phyloP scores from a whole-genome alignment of 2,888 invertebrate species.

The Oxytorus armatus region DNA sequence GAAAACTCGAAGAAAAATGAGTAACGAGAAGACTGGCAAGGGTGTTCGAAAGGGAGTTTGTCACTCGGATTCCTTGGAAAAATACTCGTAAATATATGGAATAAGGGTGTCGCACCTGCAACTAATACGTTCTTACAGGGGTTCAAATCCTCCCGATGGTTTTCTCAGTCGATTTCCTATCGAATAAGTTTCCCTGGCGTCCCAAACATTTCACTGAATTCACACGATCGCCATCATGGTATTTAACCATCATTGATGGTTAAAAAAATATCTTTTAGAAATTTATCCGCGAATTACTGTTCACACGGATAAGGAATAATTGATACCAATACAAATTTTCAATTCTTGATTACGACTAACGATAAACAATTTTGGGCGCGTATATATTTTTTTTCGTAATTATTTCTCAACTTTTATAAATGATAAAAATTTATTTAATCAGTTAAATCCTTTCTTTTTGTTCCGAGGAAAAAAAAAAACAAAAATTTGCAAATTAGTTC shows the following conservation, averaged over 20 bases:
- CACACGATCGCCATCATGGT: background rate
- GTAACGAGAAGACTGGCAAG: conserved; percentile 24
- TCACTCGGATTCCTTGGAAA: conserved; percentile 32
- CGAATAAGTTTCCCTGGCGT: conserved; percentile 14
- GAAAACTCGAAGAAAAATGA: conserved; percentile 5
- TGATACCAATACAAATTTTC: no score
- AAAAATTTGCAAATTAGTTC: no score
- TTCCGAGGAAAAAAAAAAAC: no score
- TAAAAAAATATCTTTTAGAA: no score
- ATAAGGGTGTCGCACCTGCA: conserved; percentile 23
- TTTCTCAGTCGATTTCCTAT: background rate
- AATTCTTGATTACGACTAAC: no score
- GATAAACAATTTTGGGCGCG: no score
- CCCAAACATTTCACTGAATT: conserved; percentile 6
- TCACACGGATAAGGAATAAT: no score
- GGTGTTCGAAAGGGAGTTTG: conserved; percentile 20
- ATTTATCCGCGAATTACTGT: no score
- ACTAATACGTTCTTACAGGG: conserved; percentile 30
- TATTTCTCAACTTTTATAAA: no score
- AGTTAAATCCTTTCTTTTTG: no score
- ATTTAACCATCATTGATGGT: background rate
- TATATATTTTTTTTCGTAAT: no score
- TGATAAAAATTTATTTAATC: no score
- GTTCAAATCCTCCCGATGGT: background rate
- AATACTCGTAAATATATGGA: conserved; percentile 22